Evolutionary conservation across 2,113 vertebrate species (phyloP), one percentile per base, ranked within the genome.

Genomic region (Martes martes): DNA sequence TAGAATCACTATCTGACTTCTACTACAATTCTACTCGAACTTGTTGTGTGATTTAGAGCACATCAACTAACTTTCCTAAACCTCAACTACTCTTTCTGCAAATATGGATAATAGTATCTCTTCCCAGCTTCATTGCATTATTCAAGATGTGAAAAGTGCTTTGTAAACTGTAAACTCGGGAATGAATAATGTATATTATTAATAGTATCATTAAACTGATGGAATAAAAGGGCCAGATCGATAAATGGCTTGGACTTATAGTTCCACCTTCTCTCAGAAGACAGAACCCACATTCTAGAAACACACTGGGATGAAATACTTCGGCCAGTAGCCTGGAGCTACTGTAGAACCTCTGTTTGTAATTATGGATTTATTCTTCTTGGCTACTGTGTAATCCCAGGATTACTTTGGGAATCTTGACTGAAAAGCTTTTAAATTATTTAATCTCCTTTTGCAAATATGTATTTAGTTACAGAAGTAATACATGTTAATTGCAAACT

Each of bases 361-460:
- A 92, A 94, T 89, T 95, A 87, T 47, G 61, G 47, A 69, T 57
- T 82, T 89, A 65, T 69, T 82, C 63, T 91, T 96, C 89, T 87
- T 31, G 65, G 59, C 61, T 80, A 74, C 55, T 78, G 6, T 69
- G 59, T 97, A 82, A 97, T 89, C 59, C 73, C 47, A 93, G 67
- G 83, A 93, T 94, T 96, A 84, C 67, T 63, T 63, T 93, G 47
- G 57, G 55, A 91, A 93, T 95, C 59, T 94, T 91, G 39, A 85
- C 42, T 76, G 78, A 82, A 96, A 91, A 55, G 47, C 4, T 67
- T 85, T 92, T 94, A 89, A 97, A 89, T 95, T 89, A 96, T 84
- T 94, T 83, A 74, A 92, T 83, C 81, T 89, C 67, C 59, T 86
- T 94, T 95, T 94, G 57, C 39, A 96, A 96, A 94, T 88, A 79